phyloP scores from a whole-genome alignment of 1,140 invertebrate species.

The Drosophila biarmipes region DNA sequence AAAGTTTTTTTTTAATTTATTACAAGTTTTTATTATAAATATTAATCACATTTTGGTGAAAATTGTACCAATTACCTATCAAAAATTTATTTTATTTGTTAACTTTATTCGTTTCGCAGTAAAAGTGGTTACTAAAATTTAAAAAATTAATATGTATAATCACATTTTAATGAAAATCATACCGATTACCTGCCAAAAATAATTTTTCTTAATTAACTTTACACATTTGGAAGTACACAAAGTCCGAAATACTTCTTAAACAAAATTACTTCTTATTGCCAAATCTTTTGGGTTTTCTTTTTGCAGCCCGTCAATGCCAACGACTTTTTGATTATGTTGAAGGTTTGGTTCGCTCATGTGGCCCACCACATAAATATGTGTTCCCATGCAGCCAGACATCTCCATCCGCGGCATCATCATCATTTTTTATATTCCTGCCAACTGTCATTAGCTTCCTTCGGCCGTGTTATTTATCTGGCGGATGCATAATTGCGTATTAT shows the following conservation, averaged over 20 bases:
- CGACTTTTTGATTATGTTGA: conserved; percentile 63
- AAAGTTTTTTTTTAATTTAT: too few species aligned
- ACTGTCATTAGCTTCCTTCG: conserved; percentile 78
- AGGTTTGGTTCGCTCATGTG: conserved; percentile 16
- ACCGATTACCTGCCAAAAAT: too few species aligned
- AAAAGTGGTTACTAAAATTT: too few species aligned
- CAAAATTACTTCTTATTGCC: not conserved
- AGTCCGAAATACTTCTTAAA: not conserved
- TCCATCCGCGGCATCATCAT: conserved; percentile 61
- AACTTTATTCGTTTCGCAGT: too few species aligned
- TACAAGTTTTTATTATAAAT: too few species aligned
- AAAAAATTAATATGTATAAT: too few species aligned
- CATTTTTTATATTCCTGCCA: conserved; percentile 74
- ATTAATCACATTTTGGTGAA: too few species aligned
- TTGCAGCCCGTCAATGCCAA: conserved; percentile 45
- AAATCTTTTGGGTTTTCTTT: not conserved
- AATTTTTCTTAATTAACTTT: too few species aligned
- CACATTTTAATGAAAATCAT: too few species aligned
- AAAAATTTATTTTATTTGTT: too few species aligned
- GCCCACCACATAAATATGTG: conserved; percentile 8
- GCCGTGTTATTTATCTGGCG: conserved; percentile 73
- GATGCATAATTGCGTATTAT: conserved; percentile 75
- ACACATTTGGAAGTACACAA: not conserved
- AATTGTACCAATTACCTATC: too few species aligned
- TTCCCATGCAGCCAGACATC: conserved; percentile 10